A percentile compares a stretch with the other conserved stretches of the same genome.
These are phyloP conservation scores for Dexiosoma caninum DNA, from an alignment of 2,888 invertebrate species.

Conservation along the genomic window DNA sequence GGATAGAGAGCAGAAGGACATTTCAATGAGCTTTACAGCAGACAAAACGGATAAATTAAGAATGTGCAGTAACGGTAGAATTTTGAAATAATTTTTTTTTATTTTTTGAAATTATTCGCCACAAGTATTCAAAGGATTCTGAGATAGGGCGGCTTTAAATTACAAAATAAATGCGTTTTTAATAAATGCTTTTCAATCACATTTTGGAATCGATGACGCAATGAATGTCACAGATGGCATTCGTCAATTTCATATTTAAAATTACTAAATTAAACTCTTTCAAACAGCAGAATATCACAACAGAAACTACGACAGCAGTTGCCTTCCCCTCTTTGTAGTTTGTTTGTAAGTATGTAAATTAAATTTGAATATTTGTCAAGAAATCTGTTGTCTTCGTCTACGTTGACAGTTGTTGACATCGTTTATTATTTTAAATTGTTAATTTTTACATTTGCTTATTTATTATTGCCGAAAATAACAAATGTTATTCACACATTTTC, in stretches of 20 bases:
- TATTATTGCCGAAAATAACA: constrained; percentile 22
- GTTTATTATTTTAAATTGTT: constrained; percentile 61
- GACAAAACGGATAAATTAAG: neutral
- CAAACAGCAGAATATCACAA: constrained; percentile 2
- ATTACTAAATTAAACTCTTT: constrained; percentile 51
- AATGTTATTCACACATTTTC: constrained; percentile 23
- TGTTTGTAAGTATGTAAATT: constrained; percentile 13
- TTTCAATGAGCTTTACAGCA: neutral
- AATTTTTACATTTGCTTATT: constrained; percentile 41
- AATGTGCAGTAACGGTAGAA: neutral
- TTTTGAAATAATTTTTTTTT: neutral
- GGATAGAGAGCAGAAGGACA: constrained; percentile 21
- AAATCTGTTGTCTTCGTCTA: constrained; percentile 41
- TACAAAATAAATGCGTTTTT: neutral
- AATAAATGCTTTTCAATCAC: constrained; percentile 34
- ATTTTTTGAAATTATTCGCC: neutral
- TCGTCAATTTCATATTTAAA: neutral
- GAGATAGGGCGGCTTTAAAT: neutral
- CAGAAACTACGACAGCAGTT: neutral
- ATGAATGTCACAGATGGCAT: neutral
- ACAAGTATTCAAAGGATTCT: neutral
- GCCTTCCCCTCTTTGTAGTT: neutral
- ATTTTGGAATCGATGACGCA: neutral
- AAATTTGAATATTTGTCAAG: constrained; percentile 39
- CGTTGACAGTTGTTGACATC: constrained; percentile 58